Conservation (phyloP, 2,113 vertebrate genomes). For the Nycticryphes semicollaris region DNA sequence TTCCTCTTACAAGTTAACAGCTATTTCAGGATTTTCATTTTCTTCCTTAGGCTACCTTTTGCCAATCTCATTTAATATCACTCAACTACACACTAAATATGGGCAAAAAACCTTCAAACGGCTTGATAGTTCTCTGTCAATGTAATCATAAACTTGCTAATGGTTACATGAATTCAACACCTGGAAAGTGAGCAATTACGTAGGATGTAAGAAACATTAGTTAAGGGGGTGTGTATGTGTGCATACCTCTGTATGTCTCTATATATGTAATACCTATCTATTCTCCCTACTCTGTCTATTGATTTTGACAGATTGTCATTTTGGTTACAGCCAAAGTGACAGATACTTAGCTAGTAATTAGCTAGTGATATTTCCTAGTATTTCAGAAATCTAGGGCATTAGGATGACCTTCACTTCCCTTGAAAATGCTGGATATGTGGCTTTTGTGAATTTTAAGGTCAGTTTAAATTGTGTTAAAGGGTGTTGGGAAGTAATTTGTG, state of each 20-base stretch:
- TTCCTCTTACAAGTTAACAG: background rate
- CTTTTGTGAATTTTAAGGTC: background rate
- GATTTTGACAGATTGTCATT: background rate
- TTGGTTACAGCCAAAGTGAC: background rate
- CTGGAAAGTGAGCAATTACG: background rate
- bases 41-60: background rate
- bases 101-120: accelerated
- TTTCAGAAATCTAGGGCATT: background rate
- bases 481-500: background rate
- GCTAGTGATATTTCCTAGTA: background rate
- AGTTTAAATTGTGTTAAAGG: background rate
- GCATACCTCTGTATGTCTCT: background rate
- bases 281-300: background rate
- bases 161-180: background rate
- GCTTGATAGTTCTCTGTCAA: background rate
- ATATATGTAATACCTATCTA: background rate
- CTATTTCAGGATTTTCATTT: background rate
- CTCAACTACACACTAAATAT: background rate
- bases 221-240: background rate
- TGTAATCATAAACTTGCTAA: background rate
- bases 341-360: background rate
- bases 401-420: background rate
- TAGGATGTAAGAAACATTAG: background rate
- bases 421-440: background rate
- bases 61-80: background rate